phyloP scores from a whole-genome alignment of 2,888 invertebrate genomes.

The Lepidochrysops patricia region DNA sequence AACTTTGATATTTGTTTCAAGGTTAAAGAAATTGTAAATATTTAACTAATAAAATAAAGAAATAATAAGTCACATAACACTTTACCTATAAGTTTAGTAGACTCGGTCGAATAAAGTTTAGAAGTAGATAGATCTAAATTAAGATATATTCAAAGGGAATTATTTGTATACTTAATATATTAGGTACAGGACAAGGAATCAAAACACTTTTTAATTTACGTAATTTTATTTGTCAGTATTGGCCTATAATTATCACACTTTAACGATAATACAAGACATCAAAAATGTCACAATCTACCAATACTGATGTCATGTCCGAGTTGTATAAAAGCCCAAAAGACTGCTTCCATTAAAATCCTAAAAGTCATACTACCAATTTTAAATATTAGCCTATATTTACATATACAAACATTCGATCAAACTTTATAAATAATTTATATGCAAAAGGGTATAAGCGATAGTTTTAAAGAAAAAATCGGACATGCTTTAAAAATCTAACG shows the following conservation, averaged over 20 bases:
- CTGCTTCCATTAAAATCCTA: conserved; percentile 31
- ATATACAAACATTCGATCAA: conserved; percentile 55
- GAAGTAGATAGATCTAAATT: no score
- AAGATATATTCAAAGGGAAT: no score
- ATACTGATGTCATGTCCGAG: conserved; percentile 31
- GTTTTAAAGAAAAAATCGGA: not conserved
- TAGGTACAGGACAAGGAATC: conserved; percentile 20
- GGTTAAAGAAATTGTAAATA: not conserved
- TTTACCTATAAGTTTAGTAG: no score
- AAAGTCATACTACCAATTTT: conserved; percentile 61
- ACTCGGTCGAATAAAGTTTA: no score
- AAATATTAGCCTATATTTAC: conserved; percentile 72
- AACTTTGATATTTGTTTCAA: conserved; percentile 11
- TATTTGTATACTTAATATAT: not conserved
- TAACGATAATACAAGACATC: not conserved
- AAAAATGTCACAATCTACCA: conserved; percentile 16
- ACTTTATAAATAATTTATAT: conserved; percentile 34
- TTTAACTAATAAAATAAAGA: no score
- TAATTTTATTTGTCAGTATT: conserved; percentile 57
- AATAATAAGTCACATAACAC: no score
- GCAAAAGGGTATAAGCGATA: conserved; percentile 30
- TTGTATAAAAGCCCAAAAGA: conserved; percentile 22
- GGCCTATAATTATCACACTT: conserved; percentile 25
- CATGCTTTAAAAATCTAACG: not conserved
- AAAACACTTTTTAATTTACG: conserved; percentile 34